Conservation (phyloP, 2,888 invertebrate genomes). For the Liposcelis brunnea region DNA sequence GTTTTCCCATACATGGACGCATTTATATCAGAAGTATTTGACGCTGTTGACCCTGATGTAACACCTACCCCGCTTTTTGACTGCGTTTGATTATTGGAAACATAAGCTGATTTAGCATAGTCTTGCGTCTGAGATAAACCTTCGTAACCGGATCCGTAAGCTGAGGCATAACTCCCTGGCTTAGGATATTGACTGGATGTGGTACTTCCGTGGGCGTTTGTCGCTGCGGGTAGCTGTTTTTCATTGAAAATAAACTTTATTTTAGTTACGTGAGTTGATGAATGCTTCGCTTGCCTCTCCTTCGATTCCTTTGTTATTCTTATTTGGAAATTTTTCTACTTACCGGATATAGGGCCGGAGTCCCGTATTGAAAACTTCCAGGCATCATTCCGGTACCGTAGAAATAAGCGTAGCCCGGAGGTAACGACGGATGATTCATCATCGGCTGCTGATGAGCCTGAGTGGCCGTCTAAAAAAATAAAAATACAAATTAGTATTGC, state of each 20-base stretch:
- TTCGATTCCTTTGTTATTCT: no score
- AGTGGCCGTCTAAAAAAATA: constrained; percentile 25
- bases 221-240: constrained; percentile 52
- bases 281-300: no score
- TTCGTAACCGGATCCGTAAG: constrained; percentile 48
- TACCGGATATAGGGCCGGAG: constrained; percentile 51
- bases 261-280: no score
- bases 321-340: constrained; percentile 18
- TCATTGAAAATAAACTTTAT: constrained; percentile 16
- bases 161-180: constrained; percentile 37
- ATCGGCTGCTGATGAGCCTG: constrained; percentile 45
- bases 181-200: constrained; percentile 46
- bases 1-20: constrained; percentile 62
- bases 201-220: constrained; percentile 50
- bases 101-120: constrained; percentile 33
- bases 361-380: constrained; percentile 52
- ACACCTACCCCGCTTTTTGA: constrained; percentile 30
- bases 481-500: neutral
- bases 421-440: constrained; percentile 40
- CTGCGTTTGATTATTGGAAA: constrained; percentile 21
- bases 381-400: constrained; percentile 45
- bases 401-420: constrained; percentile 55
- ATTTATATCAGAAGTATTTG: constrained; percentile 21
- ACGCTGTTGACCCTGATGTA: constrained; percentile 30
- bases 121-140: constrained; percentile 28